A percentile compares a stretch with the other conserved stretches of the same genome.
Evolutionary conservation across 2,888 invertebrate genomes (phyloP).

Genomic region (Hipparchia semele): DNA sequence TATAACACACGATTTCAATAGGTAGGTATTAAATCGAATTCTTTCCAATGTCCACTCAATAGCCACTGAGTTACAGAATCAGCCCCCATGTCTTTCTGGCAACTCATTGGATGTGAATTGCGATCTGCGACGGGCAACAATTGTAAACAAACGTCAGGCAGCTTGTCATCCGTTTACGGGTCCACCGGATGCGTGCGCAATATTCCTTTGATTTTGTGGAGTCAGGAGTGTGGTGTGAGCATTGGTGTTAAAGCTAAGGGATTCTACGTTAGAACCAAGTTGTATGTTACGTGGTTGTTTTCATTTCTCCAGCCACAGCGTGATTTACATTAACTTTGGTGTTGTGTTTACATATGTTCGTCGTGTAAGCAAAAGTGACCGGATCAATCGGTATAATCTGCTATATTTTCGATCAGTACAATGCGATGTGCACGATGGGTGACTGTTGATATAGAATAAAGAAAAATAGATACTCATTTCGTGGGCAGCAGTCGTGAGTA

Average conservation of each 20-base stretch:
- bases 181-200: constrained; percentile 56
- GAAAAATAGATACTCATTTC: constrained; percentile 43
- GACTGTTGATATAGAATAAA: constrained; percentile 58
- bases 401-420: constrained; percentile 55
- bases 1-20: too few relatives aligned
- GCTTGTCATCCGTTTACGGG: constrained; percentile 36
- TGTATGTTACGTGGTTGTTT: constrained; percentile 42
- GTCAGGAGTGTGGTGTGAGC: constrained; percentile 40
- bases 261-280: constrained; percentile 45
- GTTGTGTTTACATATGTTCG: constrained; percentile 41
- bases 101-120: background rate
- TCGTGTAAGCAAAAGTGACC: constrained; percentile 48
- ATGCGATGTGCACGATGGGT: constrained; percentile 60
- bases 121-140: constrained; percentile 34
- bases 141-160: constrained; percentile 38
- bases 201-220: constrained; percentile 49
- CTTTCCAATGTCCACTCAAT: too few relatives aligned
- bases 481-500: constrained; percentile 42
- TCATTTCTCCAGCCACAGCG: constrained; percentile 45
- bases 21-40: too few relatives aligned
- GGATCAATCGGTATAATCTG: constrained; percentile 54
- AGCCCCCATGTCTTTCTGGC: background rate
- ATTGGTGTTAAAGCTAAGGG: constrained; percentile 45
- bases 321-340: constrained; percentile 44
- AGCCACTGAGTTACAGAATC: too few relatives aligned